Base-by-base conservation (phyloP, 2,888 invertebrate species). In the Cantharis rufa region DNA sequence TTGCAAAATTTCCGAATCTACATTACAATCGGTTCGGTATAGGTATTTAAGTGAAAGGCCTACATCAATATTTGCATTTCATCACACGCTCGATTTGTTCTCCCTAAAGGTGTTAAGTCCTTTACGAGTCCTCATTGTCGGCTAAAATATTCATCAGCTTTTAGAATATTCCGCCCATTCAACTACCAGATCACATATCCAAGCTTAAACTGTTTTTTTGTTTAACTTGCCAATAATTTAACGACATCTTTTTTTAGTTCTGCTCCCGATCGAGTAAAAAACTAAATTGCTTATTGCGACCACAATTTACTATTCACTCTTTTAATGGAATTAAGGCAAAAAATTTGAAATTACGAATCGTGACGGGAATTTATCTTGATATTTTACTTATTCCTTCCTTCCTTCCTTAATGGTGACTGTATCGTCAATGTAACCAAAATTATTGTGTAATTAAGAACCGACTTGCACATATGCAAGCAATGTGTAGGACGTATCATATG, bases 21-120 rank as follows among this genome's bases (percentile, higher is more conserved):
- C 78, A 81, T 81, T 75, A 80, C 80, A 80, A 81, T 81, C 79
- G 80, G 76, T 79, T 77, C 77, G 72, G 72, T 75, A 75, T 72
- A 77, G 64, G 71, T 71, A 74, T 79, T 75, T 79, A 78, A 75
- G 72, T 27, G 69, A 74, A 76, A 78, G 72, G 64, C 69, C 76
- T 80, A 80, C 83, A 82, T 83, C 83, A 84, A 85, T 85, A 85
- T 85, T 85, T 84, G 84, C 84, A 85, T 84, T 85, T 85, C 83
- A 85, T 85, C 84, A 84, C 82, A 84, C 81, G 84, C 82, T 84
- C 84, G 83, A 84, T 84, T 84, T 84, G 84, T 84, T 83, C 83
- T 80, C 81, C 81, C 82, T 74, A 82, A 83, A 83, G 83, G 84
- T 84, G 83, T 81, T 82, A 83, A 77, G 82, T 81, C 80, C 83